Evolutionary conservation across 2,888 invertebrate species (phyloP), one percentile per base, ranked within the genome.

Genomic region (Cephus rjabovi): DNA sequence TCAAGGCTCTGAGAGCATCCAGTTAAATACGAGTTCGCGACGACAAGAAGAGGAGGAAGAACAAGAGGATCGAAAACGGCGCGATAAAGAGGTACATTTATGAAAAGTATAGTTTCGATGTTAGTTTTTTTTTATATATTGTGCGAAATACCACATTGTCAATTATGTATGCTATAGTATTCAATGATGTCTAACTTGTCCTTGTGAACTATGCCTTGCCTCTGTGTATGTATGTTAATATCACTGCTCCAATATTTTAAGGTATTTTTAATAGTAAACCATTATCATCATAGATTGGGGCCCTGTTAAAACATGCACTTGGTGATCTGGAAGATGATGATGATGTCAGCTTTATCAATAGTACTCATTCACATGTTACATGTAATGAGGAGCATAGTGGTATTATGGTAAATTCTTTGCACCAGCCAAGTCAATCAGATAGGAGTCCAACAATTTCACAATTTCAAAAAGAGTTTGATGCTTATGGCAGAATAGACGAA

Each of bases 241-340:
- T 31, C 23, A 56, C 23, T 56, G 56, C 23, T 56, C 56, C 56
- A 56, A 56, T 56, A 56, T 56, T 56, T 23, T 23, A 56, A 56
- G 56, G 23, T 23, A 56, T 9, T 23, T 56, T 56, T 56, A 23
- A 56, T 56, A 56, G 23, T 23, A 56, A 23, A 23, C 56, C 23
- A 56, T 56, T 56, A 9, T 56, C 56, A 56, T 4, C 69, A 30
- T 86, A 96, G 96, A 90, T 96, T 68, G 93, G 94, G 83, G 93
- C 94, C 86, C 92, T 95, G 80, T 89, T 96, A 77, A 93, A 93
- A 81, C 94, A 94, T 89, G 95, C 94, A n/a, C 94, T 96, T 87
- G 94, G 95, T 83, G 95, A 95, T 87, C 92, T 96, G 71, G 92
- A 93, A 79, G 94, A 95, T 79, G 95, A 95, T 82, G 95, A 95